These are phyloP conservation scores for Urechis unicinctus DNA, from an alignment of 2,888 invertebrate species.

Conservation along the genomic window DNA sequence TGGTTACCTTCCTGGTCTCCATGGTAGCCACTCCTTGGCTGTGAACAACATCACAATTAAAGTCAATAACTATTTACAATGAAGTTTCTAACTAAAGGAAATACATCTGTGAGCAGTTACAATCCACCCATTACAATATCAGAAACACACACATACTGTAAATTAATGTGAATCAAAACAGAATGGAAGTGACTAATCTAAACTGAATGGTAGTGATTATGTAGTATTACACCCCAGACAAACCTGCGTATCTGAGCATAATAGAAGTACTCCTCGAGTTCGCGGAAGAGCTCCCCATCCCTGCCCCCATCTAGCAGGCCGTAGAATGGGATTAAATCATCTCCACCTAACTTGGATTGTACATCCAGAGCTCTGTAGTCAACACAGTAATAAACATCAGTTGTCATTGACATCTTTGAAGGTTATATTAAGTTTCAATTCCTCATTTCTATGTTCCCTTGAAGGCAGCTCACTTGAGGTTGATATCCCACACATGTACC, in stretches of 20 bases:
- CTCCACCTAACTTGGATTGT: conserved; percentile 46
- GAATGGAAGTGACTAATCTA: neutral
- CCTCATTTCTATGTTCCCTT: neutral
- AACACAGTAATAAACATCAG: neutral
- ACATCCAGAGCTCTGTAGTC: conserved; percentile 44
- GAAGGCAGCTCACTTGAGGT: conserved; percentile 51
- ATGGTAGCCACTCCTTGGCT: conserved; percentile 64
- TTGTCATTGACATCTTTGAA: neutral
- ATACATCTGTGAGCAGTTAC: too few relatives aligned
- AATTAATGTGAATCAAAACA: too few relatives aligned
- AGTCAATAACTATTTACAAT: too few relatives aligned
- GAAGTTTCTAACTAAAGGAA: too few relatives aligned
- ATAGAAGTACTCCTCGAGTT: conserved; percentile 70
- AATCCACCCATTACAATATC: too few relatives aligned
- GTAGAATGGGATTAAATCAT: conserved; percentile 61
- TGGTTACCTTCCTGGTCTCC: conserved; percentile 58
- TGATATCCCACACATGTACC: conserved; percentile 59
- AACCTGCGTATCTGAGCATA: conserved; percentile 63
- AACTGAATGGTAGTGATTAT: neutral
- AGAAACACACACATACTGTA: too few relatives aligned
- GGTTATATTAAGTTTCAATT: neutral
- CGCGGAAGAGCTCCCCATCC: conserved; percentile 65
- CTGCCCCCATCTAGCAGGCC: conserved; percentile 66
- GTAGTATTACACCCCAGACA: neutral
- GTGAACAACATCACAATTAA: too few relatives aligned